These are phyloP conservation scores for Ciconia maguari DNA, from an alignment of 2,113 vertebrate species.

Conservation along the genomic window DNA sequence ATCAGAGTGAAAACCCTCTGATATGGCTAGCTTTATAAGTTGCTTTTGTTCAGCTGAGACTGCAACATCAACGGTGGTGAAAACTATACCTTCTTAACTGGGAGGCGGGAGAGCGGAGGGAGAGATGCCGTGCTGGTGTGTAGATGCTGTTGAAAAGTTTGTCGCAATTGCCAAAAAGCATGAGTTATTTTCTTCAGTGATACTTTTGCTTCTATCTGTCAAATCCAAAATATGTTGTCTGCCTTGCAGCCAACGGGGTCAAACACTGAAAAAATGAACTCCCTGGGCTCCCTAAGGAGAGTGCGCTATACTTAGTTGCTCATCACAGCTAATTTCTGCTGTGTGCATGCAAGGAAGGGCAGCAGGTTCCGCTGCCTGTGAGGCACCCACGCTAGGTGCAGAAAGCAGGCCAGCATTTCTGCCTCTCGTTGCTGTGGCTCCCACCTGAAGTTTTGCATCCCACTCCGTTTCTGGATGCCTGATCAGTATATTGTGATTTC, in stretches of 20 bases:
- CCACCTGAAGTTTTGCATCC: background rate
- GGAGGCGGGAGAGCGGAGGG: background rate
- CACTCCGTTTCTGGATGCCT: background rate
- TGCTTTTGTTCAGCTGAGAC: constrained; percentile 17
- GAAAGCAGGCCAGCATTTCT: background rate
- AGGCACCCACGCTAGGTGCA: background rate
- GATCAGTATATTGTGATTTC: background rate
- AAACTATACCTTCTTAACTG: background rate
- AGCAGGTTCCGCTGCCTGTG: background rate
- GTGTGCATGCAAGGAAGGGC: background rate
- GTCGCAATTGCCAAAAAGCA: background rate
- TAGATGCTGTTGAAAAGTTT: constrained; percentile 18
- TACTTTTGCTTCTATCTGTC: background rate
- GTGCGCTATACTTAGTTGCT: background rate
- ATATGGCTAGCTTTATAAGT: background rate
- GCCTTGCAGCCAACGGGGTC: background rate
- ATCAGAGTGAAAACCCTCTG: background rate
- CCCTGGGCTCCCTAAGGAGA: background rate
- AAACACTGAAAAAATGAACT: background rate
- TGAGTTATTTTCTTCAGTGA: background rate
- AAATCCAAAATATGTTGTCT: constrained; percentile 1
- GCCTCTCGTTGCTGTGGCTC: background rate
- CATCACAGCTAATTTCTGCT: background rate
- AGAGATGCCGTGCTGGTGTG: background rate
- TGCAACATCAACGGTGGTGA: background rate